These are phyloP conservation scores for Camponotus pennsylvanicus DNA, from an alignment of 1,140 invertebrate species.

Conservation along the genomic window DNA sequence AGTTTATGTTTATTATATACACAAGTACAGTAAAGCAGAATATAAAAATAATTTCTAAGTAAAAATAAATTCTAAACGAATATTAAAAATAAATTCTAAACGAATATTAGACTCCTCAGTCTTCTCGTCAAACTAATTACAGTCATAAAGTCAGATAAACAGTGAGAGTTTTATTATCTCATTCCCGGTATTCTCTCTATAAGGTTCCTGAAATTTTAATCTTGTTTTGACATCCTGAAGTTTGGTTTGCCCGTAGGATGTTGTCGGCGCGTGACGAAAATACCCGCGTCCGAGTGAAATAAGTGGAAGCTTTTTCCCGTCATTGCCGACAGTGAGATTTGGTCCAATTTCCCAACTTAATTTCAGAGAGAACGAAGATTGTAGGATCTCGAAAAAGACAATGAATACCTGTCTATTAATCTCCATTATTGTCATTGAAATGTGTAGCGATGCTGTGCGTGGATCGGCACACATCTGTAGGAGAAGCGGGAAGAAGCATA, in stretches of 20 bases:
- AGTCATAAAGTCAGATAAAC: background rate
- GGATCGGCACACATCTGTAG: background rate
- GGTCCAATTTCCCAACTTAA: constrained; percentile 43
- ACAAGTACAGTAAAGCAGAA: no score
- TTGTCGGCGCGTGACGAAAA: background rate
- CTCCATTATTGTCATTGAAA: constrained; percentile 76
- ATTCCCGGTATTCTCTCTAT: background rate
- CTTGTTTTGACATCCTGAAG: background rate
- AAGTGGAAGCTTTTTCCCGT: background rate
- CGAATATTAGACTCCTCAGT: background rate
- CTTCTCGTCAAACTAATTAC: background rate
- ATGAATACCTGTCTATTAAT: background rate
- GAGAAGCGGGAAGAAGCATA: background rate
- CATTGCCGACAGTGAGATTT: constrained; percentile 49
- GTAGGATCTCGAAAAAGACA: background rate
- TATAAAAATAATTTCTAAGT: no score
- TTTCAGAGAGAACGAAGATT: constrained; percentile 22
- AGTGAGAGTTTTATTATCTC: background rate
- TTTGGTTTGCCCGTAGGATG: background rate
- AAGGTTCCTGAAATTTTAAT: constrained; percentile 16
- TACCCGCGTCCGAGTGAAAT: constrained; percentile 28
- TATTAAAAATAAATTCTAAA: background rate
- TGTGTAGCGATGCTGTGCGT: constrained; percentile 55
- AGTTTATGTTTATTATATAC: background rate
- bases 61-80: background rate